Conservation (phyloP, 1,140 invertebrate species). For the Forficula auricularia region DNA sequence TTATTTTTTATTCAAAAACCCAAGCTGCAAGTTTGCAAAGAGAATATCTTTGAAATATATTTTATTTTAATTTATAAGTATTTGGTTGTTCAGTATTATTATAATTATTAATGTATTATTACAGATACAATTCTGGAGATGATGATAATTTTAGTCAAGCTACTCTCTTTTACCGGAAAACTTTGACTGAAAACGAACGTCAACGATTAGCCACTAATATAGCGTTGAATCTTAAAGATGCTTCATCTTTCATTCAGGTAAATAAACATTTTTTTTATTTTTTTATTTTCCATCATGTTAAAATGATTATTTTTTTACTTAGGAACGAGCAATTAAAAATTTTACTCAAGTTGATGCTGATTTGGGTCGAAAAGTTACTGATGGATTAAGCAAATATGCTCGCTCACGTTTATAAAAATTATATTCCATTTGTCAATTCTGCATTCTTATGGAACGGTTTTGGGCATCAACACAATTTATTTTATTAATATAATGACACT, state of each 20-base stretch:
- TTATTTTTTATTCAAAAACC: too few relatives aligned
- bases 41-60: too few relatives aligned
- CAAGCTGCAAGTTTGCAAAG: too few relatives aligned
- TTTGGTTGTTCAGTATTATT: too few relatives aligned
- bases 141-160: slow-evolving; percentile 86
- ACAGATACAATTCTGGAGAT: slow-evolving; percentile 56
- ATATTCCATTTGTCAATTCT: too few relatives aligned
- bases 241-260: slow-evolving; percentile 65
- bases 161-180: slow-evolving; percentile 60
- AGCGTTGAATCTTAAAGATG: slow-evolving; percentile 52
- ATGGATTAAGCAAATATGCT: slow-evolving; percentile 34
- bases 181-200: slow-evolving; percentile 52
- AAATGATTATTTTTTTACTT: not conserved
- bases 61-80: too few relatives aligned
- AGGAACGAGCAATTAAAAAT: slow-evolving; percentile 56
- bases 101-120: slow-evolving; percentile 7
- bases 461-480: too few relatives aligned
- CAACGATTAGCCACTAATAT: slow-evolving; percentile 64
- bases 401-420: too few relatives aligned
- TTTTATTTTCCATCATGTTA: not conserved
- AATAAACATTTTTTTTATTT: not conserved
- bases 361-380: slow-evolving; percentile 43
- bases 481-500: too few relatives aligned
- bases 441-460: too few relatives aligned
- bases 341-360: slow-evolving; percentile 46